A percentile compares a stretch with the other conserved stretches of the same genome.
These are phyloP conservation scores for Cheilosia pagana DNA, from an alignment of 2,888 invertebrate species.

Conservation along the genomic window DNA sequence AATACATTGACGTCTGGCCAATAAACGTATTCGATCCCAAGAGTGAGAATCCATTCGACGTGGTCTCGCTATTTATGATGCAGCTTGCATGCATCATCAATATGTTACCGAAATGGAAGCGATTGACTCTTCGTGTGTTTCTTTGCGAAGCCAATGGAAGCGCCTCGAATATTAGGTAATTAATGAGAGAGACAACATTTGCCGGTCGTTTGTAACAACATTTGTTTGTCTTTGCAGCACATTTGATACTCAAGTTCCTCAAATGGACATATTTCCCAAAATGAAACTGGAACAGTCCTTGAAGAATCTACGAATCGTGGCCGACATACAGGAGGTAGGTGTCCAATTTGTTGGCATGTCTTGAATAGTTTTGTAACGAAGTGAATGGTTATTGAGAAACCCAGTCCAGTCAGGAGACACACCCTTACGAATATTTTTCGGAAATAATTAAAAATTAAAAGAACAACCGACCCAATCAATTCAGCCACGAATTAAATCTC, in stretches of 20 bases:
- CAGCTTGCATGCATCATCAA: slow-evolving; percentile 98
- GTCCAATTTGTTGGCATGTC: neutral
- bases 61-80: slow-evolving; percentile 96
- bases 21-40: slow-evolving; percentile 93
- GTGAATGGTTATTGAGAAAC: neutral
- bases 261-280: slow-evolving; percentile 80
- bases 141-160: slow-evolving; percentile 87
- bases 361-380: neutral
- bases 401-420: neutral
- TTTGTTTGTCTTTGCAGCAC: slow-evolving; percentile 76
- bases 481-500: too few relatives aligned
- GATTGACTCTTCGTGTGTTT: slow-evolving; percentile 92
- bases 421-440: too few relatives aligned
- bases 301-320: slow-evolving; percentile 93
- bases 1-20: slow-evolving; percentile 99
- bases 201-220: neutral
- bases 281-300: slow-evolving; percentile 88
- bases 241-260: slow-evolving; percentile 80
- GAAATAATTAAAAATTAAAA: too few relatives aligned
- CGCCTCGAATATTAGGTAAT: slow-evolving; percentile 78
- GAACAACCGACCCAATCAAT: too few relatives aligned
- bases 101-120: slow-evolving; percentile 95
- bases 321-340: slow-evolving; percentile 89
- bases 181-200: neutral
- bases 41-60: slow-evolving; percentile 92